A percentile compares a stretch with the other conserved stretches of the same genome.
Conservation (phyloP, 2,888 invertebrate genomes). For the Molorchus minor region DNA sequence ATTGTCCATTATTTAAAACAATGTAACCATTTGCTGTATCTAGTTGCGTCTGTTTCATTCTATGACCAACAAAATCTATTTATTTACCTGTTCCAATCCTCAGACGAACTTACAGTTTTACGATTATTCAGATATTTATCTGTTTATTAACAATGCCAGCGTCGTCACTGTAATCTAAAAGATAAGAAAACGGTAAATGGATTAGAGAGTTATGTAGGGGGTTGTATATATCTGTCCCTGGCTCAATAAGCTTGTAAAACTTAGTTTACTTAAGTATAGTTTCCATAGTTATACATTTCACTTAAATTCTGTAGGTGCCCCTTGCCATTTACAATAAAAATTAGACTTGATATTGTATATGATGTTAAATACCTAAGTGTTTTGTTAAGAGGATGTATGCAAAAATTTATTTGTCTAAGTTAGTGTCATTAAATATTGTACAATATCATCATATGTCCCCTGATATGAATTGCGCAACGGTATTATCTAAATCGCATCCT, state of each 20-base stretch:
- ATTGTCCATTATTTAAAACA: background rate
- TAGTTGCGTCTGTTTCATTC: background rate
- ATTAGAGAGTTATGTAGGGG: constrained; percentile 28
- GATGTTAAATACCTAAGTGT: too few relatives aligned
- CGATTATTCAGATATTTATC: constrained; percentile 26
- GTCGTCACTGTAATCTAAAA: constrained; percentile 29
- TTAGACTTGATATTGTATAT: too few relatives aligned
- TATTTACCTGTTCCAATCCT: background rate
- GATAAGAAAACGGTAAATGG: constrained; percentile 31
- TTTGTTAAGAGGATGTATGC: too few relatives aligned
- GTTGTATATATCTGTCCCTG: too few relatives aligned
- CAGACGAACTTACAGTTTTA: background rate
- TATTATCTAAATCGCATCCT: constrained; percentile 35
- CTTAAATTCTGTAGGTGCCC: too few relatives aligned
- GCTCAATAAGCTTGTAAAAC: too few relatives aligned
- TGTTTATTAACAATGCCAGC: constrained; percentile 18
- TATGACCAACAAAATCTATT: background rate
- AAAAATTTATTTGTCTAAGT: too few relatives aligned
- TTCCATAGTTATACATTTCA: too few relatives aligned
- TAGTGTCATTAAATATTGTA: too few relatives aligned
- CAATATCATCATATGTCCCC: too few relatives aligned
- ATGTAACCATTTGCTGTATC: background rate
- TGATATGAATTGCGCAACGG: constrained; percentile 22
- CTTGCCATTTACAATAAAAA: too few relatives aligned
- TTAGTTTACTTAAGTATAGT: too few relatives aligned